Percentiles rank a stretch among this genome's conserved stretches.
Evolutionary conservation across 2,797 vertebrate genomes (phyloP).

Genomic region (Pelodytes ibericus): DNA sequence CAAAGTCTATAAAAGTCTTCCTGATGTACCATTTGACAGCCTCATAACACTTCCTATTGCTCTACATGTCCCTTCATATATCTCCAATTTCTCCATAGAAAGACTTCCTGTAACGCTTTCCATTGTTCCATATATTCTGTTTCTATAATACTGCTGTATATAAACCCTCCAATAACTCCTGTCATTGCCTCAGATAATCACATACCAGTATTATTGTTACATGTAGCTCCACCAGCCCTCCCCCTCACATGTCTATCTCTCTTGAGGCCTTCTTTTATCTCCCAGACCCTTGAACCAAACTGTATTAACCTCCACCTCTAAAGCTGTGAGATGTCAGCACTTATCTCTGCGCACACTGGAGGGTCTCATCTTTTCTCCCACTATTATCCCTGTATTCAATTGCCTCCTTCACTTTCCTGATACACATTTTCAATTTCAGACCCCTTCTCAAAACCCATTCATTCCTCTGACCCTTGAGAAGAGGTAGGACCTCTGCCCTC

Average conservation of each 20-base stretch:
- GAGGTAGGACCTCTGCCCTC: constrained; percentile 5
- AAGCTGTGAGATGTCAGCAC: constrained; percentile 23
- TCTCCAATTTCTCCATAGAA: not conserved
- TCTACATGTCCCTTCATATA: not conserved
- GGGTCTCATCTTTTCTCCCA: constrained; percentile 11
- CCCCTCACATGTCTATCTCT: not conserved
- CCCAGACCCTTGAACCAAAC: constrained; percentile 12
- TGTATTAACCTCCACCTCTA: constrained; percentile 33
- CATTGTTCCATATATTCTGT: not conserved
- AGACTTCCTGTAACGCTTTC: not conserved
- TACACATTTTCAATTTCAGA: constrained; percentile 53
- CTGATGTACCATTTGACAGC: no score
- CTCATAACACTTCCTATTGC: not conserved
- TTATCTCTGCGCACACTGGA: constrained; percentile 42
- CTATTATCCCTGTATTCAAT: constrained; percentile 34
- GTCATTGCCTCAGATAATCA: constrained; percentile 13
- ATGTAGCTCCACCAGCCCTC: not conserved
- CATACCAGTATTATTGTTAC: not conserved
- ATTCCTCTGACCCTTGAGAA: constrained; percentile 29
- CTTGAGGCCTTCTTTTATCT: constrained; percentile 27
- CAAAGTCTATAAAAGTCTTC: no score
- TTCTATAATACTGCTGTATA: not conserved
- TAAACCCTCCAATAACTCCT: not conserved
- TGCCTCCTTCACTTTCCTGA: constrained; percentile 15
- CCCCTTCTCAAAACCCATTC: constrained; percentile 36